Base-by-base conservation (phyloP, 92 coral and sea anemone species). In the Umimayanthus chanpuru region DNA sequence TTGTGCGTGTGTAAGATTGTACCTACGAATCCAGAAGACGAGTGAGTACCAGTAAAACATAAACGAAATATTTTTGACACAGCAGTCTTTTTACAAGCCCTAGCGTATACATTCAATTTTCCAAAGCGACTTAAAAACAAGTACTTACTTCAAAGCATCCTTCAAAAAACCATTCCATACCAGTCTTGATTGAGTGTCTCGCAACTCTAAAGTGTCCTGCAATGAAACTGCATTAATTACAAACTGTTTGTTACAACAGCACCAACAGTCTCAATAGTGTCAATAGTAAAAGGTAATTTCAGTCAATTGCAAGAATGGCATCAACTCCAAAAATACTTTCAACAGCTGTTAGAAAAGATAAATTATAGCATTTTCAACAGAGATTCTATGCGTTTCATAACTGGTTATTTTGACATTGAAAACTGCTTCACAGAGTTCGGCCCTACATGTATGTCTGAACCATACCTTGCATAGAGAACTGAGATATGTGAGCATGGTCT, bases 131-230 rank as follows among this genome's bases (percentile, higher is more conserved):
- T 47, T 15, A 85, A 39, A 39, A 21, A 23, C 11, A 14, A 49
- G 1, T 25, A 85, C 91, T 84, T 86, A 96, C 98, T 91, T 93
- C 86, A 96, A 87, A 70, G 89, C 86, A 85, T 89, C 82, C 77
- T 93, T 94, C 11, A 96, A 85, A 83, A 96, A 96, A 23, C 67
- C 75, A 67, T 90, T 91, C 93, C 96, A 93, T 9, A 80, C 82
- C 47, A 66, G 79, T 53, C 44, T 75, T 29, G 91, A 88, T 23
- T 81, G 89, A 39, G 64, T 68, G 76, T 15, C 82, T 20, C 41
- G 88, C 6, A 82, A 30, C 28, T 77, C 53, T 6, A 85, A 47
- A 4, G 89, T 43, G 23, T 89, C 88, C 96, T 94, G 70, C 12
- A 88, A 56, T 73, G 64, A 14, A 78, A 25, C 55, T 12, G 58